Percentiles rank a stretch among this genome's conserved stretches.
Conservation (phyloP, 2,797 vertebrate genomes). For the Amniataba percoides region DNA sequence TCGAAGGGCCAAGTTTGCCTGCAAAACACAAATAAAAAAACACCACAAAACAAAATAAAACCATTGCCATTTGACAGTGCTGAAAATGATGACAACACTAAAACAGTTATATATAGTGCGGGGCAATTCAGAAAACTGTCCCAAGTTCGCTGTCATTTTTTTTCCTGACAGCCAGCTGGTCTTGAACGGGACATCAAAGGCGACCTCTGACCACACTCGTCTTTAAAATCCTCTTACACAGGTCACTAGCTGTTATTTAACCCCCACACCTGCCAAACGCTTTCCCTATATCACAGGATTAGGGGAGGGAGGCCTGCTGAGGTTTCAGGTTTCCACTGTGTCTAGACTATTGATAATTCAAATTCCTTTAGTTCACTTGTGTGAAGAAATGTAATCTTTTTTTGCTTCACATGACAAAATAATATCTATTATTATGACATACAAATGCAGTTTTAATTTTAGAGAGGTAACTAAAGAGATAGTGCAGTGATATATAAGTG, state of each 20-base stretch:
- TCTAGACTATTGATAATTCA: neutral
- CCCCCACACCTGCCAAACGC: slow-evolving; percentile 31
- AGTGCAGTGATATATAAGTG: neutral
- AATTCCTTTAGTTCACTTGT: neutral
- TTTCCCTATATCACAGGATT: slow-evolving; percentile 42
- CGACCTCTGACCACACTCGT: slow-evolving; percentile 33
- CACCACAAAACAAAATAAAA: slow-evolving; percentile 10
- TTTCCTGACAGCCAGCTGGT: slow-evolving; percentile 25
- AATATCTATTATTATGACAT: neutral
- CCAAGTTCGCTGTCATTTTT: neutral
- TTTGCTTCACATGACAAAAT: slow-evolving; percentile 3
- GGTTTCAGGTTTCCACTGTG: neutral
- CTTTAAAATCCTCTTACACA: slow-evolving; percentile 57
- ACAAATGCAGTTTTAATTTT: neutral
- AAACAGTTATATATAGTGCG: neutral
- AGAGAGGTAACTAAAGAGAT: neutral
- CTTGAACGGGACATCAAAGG: slow-evolving; percentile 39
- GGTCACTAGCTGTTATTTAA: slow-evolving; percentile 63
- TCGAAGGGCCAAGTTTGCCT: slow-evolving; percentile 89
- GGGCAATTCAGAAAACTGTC: neutral
- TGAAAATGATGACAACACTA: neutral
- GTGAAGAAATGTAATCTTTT: neutral
- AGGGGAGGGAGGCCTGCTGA: slow-evolving; percentile 9
- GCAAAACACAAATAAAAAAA: slow-evolving; percentile 35
- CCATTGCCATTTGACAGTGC: neutral